phyloP scores from a whole-genome alignment of 1,140 invertebrate species.

The Bombyx mandarina region DNA sequence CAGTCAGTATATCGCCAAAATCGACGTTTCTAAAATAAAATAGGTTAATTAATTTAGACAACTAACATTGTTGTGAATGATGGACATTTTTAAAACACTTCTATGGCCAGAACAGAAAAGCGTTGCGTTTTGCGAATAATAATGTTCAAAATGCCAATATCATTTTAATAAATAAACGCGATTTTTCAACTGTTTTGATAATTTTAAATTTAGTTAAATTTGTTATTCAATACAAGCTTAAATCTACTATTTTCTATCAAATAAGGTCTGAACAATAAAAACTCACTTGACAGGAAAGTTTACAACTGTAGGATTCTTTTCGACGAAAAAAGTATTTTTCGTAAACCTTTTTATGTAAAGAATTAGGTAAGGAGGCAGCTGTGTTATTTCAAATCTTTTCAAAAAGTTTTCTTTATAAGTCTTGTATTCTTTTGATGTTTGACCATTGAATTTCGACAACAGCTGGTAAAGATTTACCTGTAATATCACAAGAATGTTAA shows the following conservation, averaged over 20 bases:
- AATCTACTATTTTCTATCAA: not conserved
- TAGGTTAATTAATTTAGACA: not conserved
- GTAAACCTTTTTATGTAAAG: constrained; percentile 98
- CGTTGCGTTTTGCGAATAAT: too few species aligned
- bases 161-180: too few species aligned
- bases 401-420: constrained; percentile 99
- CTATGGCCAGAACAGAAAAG: too few species aligned
- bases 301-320: constrained; percentile 99
- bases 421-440: constrained; percentile 97
- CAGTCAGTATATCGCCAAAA: constrained; percentile 94
- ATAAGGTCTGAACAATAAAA: not conserved
- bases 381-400: constrained; percentile 96
- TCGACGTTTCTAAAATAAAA: constrained; percentile 86
- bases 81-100: too few species aligned
- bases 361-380: constrained; percentile 97
- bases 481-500: constrained; percentile 24
- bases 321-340: constrained; percentile 98
- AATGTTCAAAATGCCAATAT: too few species aligned
- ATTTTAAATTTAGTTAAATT: too few species aligned
- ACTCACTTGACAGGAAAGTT: constrained; percentile 99
- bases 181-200: too few species aligned
- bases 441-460: constrained; percentile 96
- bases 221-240: not conserved
- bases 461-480: constrained; percentile 95
- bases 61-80: too few species aligned